phyloP scores from a whole-genome alignment of 1,140 invertebrate species.

The Anthonomus grandis region DNA sequence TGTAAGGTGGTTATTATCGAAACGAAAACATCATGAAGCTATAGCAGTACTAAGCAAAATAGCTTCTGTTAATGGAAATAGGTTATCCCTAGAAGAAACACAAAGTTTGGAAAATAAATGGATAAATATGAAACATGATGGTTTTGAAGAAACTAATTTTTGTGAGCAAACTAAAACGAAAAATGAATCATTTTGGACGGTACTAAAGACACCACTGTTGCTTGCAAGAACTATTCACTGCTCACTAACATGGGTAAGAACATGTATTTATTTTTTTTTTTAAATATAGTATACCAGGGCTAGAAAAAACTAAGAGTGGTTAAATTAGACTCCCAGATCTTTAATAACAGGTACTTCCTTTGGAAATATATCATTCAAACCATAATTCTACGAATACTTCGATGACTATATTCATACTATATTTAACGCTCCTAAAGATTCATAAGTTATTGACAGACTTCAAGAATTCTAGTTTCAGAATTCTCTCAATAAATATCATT shows the following conservation, averaged over 20 bases:
- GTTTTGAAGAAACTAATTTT: slow-evolving; percentile 1
- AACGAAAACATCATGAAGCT: slow-evolving; percentile 62
- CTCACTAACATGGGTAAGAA: slow-evolving; percentile 21
- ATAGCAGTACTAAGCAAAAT: slow-evolving; percentile 58
- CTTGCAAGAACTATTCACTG: slow-evolving; percentile 22
- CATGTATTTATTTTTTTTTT: no score
- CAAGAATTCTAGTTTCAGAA: no score
- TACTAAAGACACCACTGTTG: slow-evolving; percentile 10
- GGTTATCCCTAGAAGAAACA: slow-evolving; percentile 50
- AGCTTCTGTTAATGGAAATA: slow-evolving; percentile 64
- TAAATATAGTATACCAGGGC: no score
- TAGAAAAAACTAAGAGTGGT: no score
- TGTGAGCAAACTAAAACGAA: background rate
- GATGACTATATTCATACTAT: no score
- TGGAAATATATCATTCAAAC: no score
- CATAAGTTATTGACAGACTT: no score
- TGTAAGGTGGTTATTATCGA: slow-evolving; percentile 71
- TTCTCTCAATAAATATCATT: no score
- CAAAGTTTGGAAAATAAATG: slow-evolving; percentile 43
- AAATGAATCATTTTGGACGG: slow-evolving; percentile 1
- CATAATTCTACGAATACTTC: no score
- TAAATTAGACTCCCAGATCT: no score
- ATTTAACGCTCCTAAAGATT: no score
- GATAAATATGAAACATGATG: slow-evolving; percentile 10
- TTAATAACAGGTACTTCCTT: no score